A percentile compares a stretch with the other conserved stretches of the same genome.
Evolutionary conservation across 2,888 invertebrate genomes (phyloP).

Genomic region (Ctena decussata): DNA sequence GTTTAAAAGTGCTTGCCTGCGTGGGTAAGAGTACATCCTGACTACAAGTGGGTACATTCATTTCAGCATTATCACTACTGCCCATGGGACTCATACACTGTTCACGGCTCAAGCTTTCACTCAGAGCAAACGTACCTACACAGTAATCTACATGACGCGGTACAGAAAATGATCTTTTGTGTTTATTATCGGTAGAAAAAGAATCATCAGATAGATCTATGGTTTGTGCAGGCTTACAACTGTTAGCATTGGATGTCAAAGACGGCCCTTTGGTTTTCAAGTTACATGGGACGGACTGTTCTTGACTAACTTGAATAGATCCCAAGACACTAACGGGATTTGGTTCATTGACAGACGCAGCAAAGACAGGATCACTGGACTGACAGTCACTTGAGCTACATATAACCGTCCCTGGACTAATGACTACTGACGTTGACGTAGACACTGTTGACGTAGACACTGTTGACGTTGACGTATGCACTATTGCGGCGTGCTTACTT

Average conservation of each 20-base stretch:
- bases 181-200: background rate
- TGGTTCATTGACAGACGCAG: too few species aligned
- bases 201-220: too few species aligned
- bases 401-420: background rate
- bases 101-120: background rate
- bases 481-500: background rate
- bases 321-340: too few species aligned
- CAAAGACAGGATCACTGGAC: too few species aligned
- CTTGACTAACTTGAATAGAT: too few species aligned
- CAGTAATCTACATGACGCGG: background rate
- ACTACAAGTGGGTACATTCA: background rate
- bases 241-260: background rate
- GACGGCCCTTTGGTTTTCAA: background rate
- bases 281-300: too few species aligned
- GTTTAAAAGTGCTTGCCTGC: background rate
- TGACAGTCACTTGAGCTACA: background rate
- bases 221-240: background rate
- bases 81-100: background rate
- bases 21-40: too few species aligned
- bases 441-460: background rate
- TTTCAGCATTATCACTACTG: background rate
- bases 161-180: background rate
- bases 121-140: background rate
- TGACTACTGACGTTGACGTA: background rate
- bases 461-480: background rate